A percentile compares a stretch with the other conserved stretches of the same genome.
Conservation (phyloP, 2,797 vertebrate genomes). For the Oreochromis mossambicus region DNA sequence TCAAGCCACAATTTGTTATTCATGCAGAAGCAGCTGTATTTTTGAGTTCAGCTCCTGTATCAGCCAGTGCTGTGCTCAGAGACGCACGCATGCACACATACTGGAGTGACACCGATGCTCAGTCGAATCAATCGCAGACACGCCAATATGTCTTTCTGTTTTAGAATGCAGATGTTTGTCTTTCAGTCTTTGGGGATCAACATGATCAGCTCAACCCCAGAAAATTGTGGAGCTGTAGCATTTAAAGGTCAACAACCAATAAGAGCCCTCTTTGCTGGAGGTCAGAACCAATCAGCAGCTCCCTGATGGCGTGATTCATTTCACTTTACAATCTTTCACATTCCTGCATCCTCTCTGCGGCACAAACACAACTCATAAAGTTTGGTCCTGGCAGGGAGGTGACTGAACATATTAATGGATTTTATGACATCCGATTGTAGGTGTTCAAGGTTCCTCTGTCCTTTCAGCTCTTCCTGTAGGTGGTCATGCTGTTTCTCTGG, state of each 20-base stretch:
- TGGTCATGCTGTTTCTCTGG: not conserved
- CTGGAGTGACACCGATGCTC: not conserved
- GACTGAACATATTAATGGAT: constrained; percentile 22
- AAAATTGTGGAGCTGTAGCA: not conserved
- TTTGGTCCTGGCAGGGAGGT: not conserved
- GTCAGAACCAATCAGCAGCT: constrained; percentile 53
- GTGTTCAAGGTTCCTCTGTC: constrained; percentile 7
- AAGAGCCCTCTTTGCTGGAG: constrained; percentile 1
- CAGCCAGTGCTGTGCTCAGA: not conserved
- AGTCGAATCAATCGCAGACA: constrained; percentile 6
- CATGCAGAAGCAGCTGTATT: constrained; percentile 6
- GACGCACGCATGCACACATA: not conserved
- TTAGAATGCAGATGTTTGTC: constrained; percentile 7
- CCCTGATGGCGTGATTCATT: not conserved
- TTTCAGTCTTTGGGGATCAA: constrained; percentile 2
- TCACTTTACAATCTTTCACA: constrained; percentile 20
- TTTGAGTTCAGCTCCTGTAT: not conserved
- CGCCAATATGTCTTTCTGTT: not conserved
- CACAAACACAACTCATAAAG: constrained; percentile 22
- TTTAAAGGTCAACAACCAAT: constrained; percentile 48
- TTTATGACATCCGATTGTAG: constrained; percentile 22
- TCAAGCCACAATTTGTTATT: constrained; percentile 4
- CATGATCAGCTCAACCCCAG: not conserved
- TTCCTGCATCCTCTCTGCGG: not conserved
- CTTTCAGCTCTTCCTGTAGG: not conserved